These are phyloP conservation scores for Mesochorus sp. DNA, from an alignment of 2,888 invertebrate species.

Conservation along the genomic window DNA sequence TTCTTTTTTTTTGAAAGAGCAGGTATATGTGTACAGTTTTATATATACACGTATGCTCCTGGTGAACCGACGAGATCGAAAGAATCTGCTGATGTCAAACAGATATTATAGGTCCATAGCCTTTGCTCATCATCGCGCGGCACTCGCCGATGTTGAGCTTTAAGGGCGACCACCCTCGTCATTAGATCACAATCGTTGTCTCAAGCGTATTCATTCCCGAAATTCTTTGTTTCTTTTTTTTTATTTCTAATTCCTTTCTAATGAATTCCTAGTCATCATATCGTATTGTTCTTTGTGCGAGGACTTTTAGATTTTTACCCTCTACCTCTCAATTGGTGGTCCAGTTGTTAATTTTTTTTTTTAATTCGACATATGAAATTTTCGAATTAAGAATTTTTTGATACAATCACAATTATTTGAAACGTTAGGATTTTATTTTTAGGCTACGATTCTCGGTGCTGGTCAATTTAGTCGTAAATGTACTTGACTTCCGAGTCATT, in stretches of 20 bases:
- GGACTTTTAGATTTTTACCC: background rate
- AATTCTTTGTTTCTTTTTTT: background rate
- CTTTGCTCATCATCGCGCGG: slow-evolving; percentile 31
- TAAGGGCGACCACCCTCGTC: slow-evolving; percentile 66
- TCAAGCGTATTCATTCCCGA: slow-evolving; percentile 70
- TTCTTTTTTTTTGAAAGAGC: slow-evolving; percentile 24
- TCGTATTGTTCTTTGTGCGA: slow-evolving; percentile 9
- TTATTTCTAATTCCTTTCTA: too few relatives aligned
- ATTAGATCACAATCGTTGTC: slow-evolving; percentile 57
- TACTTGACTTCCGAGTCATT: slow-evolving; percentile 31
- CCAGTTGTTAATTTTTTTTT: too few relatives aligned
- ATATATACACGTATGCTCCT: background rate
- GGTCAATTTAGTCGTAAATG: too few relatives aligned
- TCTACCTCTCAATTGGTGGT: background rate
- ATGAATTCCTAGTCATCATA: background rate
- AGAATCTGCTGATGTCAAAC: slow-evolving; percentile 17
- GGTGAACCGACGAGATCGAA: slow-evolving; percentile 15
- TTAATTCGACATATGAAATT: too few relatives aligned
- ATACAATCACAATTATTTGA: too few relatives aligned
- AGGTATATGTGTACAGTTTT: slow-evolving; percentile 36
- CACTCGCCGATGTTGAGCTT: slow-evolving; percentile 62
- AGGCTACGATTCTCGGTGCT: too few relatives aligned
- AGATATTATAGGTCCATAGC: slow-evolving; percentile 31
- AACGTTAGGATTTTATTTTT: too few relatives aligned
- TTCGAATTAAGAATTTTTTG: too few relatives aligned